A percentile compares a stretch with the other conserved stretches of the same genome.
phyloP scores from a whole-genome alignment of 2,888 invertebrate species.

The Megastigmus dorsalis region DNA sequence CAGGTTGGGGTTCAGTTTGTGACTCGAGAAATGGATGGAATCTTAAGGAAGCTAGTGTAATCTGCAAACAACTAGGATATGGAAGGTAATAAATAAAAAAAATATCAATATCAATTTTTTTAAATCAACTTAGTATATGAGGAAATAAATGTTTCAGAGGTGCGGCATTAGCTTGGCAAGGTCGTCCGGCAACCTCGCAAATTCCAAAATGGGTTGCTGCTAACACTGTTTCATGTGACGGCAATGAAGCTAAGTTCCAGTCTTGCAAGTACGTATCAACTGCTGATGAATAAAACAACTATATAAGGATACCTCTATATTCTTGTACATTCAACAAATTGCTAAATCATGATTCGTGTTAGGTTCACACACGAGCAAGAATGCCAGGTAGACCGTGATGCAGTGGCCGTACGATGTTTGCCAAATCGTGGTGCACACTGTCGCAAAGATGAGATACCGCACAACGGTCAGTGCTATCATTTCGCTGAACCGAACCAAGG shows the following conservation, averaged over 20 bases:
- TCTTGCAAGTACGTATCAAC: constrained; percentile 66
- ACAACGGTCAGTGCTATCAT: constrained; percentile 76
- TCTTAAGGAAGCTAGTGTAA: constrained; percentile 75
- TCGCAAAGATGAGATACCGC: constrained; percentile 74
- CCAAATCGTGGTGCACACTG: constrained; percentile 74
- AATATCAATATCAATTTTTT: background rate
- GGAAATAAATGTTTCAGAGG: constrained; percentile 72
- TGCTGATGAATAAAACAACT: background rate
- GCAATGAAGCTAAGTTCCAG: constrained; percentile 74
- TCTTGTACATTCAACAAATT: too few relatives aligned
- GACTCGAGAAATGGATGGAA: constrained; percentile 75
- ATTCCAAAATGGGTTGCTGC: constrained; percentile 70
- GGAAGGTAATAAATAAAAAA: constrained; percentile 67
- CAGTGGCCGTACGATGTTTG: constrained; percentile 73
- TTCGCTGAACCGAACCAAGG: constrained; percentile 70
- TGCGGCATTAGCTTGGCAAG: constrained; percentile 75
- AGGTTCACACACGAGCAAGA: constrained; percentile 67
- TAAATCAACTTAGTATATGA: too few relatives aligned
- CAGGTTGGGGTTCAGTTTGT: constrained; percentile 76
- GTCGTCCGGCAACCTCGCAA: constrained; percentile 66
- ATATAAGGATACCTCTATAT: too few relatives aligned
- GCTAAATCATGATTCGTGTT: too few relatives aligned
- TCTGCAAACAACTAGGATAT: constrained; percentile 76
- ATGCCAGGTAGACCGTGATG: constrained; percentile 71
- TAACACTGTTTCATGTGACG: constrained; percentile 70